Percentiles rank a stretch among this genome's conserved stretches.
phyloP scores from a whole-genome alignment of 2,113 vertebrate species.

The Lophius piscatorius region DNA sequence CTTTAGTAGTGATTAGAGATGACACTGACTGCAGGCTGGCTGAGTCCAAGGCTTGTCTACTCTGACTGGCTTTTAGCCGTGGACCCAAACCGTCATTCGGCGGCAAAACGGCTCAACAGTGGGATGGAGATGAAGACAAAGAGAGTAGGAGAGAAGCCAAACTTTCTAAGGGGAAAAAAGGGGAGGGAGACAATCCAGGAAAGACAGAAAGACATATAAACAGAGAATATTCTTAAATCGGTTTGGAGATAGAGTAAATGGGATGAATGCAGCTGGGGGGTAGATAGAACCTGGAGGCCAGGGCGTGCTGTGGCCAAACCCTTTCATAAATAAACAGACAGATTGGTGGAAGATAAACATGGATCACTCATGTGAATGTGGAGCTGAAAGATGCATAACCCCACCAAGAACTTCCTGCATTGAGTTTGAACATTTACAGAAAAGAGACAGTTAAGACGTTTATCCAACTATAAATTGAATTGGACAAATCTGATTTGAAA shows the following conservation, averaged over 20 bases:
- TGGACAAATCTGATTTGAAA: too few species aligned
- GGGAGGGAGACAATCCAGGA: constrained; percentile 7
- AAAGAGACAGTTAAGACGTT: too few species aligned
- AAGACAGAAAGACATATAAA: constrained; percentile 12
- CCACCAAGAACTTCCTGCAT: constrained; percentile 41
- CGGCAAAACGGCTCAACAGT: constrained; percentile 60
- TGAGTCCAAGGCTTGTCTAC: constrained; percentile 70
- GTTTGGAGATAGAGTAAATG: constrained; percentile 13
- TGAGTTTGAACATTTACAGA: too few species aligned
- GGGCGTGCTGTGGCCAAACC: constrained; percentile 57
- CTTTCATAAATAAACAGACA: constrained; percentile 66
- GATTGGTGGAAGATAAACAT: constrained; percentile 66
- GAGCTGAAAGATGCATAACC: constrained; percentile 37
- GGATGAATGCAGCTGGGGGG: constrained; percentile 23
- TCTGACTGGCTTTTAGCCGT: constrained; percentile 47
- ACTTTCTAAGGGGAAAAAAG: constrained; percentile 13
- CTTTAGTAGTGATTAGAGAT: constrained; percentile 64
- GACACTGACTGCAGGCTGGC: constrained; percentile 70
- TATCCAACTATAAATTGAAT: too few species aligned
- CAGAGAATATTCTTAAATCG: constrained; percentile 27
- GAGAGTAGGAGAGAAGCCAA: constrained; percentile 2
- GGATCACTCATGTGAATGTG: constrained; percentile 36
- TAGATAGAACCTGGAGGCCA: constrained; percentile 37
- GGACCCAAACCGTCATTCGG: constrained; percentile 67
- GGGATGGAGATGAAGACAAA: constrained; percentile 22